Base-by-base conservation (phyloP, 2,113 vertebrate genomes). In the Carassius auratus region DNA sequence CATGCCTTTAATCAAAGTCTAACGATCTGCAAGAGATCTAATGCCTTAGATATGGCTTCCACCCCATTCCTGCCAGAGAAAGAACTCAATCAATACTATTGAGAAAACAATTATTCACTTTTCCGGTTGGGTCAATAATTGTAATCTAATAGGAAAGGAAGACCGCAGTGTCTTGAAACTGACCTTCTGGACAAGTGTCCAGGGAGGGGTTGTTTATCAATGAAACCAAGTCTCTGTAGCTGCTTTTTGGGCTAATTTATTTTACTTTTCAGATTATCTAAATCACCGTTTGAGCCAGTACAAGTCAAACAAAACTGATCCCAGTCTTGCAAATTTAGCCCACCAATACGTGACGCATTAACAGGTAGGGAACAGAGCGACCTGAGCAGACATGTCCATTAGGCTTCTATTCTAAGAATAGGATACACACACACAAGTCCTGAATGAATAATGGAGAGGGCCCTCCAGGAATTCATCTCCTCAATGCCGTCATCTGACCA, bases 381-480 rank as follows among this genome's bases (percentile, higher is more conserved):
- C 85, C 90, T 90, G 89, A 92, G 92, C 87, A 89, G 85, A 90
- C 86, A 42, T 71, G 66, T 88, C 91, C 87, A 93, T 92, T 92
- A 92, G 86, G 89, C 66, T 85, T 88, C 86, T 88, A 89, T 91
- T 93, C 93, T 89, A 92, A 91, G 90, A 93, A 94, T 93, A 94
- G 92, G 83, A 62, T 76, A 76, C 84, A 85, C 87, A 85, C 87
- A 62, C 80, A 78, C 83, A 85, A 88, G 88, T 91, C 91, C 80
- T 88, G 81, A 89, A 93, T 94, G 91, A 94, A 94, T 95, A 94
- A 95, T 94, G 89, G 88, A 93, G 89, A 88, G 87, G 84, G 91
- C 90, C 69, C 92, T 92, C 86, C 89, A 90, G 90, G 90, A 94
- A 88, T 90, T 92, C 89, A 92, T 94, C 91, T 93, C 90, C 90